These are phyloP conservation scores for Mungos mungo DNA, from an alignment of 2,113 vertebrate genomes.

Conservation along the genomic window DNA sequence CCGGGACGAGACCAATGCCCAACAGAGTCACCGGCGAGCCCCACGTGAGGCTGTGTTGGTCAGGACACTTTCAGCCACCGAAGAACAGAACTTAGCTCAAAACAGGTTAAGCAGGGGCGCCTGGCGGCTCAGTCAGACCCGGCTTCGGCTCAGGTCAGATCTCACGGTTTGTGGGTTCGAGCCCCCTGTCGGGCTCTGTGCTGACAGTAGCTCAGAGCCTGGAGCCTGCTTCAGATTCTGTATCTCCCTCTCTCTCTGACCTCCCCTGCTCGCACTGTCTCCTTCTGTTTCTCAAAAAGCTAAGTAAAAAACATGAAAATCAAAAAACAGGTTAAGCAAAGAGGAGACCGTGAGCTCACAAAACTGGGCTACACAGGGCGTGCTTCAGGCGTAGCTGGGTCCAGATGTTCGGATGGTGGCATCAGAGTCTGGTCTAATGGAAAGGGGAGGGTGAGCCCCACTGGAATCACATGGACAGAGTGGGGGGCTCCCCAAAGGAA, in stretches of 20 bases:
- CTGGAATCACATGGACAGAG: accelerated
- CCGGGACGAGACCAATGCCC: background rate
- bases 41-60: background rate
- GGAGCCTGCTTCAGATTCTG: too few species aligned
- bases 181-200: too few species aligned
- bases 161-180: too few species aligned
- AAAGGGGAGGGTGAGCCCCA: background rate
- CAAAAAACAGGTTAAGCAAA: background rate
- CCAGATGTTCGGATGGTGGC: background rate
- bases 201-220: too few species aligned
- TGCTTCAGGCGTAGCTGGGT: background rate
- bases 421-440: background rate
- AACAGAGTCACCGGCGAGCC: background rate
- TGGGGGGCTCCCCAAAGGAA: background rate
- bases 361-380: accelerated
- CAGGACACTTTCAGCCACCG: background rate
- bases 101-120: background rate
- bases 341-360: background rate
- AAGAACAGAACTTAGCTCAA: background rate
- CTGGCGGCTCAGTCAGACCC: too few species aligned
- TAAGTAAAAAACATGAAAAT: too few species aligned
- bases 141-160: too few species aligned
- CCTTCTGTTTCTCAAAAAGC: too few species aligned
- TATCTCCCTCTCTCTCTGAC: too few species aligned
- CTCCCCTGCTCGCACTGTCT: too few species aligned